Conservation (phyloP, 92 coral and sea anemone species). For the Parazoanthus swiftii region DNA sequence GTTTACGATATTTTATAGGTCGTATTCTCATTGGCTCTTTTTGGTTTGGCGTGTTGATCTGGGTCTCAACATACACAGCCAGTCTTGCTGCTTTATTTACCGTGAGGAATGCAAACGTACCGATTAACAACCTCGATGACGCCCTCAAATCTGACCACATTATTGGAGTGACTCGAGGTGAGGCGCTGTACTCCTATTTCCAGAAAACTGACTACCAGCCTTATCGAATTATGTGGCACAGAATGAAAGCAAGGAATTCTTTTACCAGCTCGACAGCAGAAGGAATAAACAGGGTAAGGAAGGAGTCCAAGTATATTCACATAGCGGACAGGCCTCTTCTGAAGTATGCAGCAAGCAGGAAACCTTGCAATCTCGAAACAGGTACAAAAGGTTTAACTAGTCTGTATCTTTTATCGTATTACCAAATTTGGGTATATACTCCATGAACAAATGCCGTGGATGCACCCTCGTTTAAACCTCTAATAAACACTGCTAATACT, state of each 20-base stretch:
- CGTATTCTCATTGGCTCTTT: conserved; percentile 56
- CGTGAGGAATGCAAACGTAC: conserved; percentile 5
- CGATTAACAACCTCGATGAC: conserved; percentile 49
- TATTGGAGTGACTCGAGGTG: conserved; percentile 33
- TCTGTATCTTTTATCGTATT: no score
- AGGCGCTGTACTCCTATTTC: conserved; percentile 45
- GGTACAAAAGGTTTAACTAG: background rate
- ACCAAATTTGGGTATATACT: no score
- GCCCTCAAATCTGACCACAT: conserved; percentile 23
- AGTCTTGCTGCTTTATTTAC: conserved; percentile 59
- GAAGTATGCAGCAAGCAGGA: conserved; percentile 47
- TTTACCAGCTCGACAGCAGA: conserved; percentile 32
- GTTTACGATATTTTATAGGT: conserved; percentile 6
- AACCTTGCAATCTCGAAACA: conserved; percentile 58
- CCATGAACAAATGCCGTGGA: no score
- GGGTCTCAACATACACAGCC: conserved; percentile 63
- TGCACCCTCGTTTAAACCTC: no score
- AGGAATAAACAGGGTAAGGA: conserved; percentile 49
- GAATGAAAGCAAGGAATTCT: conserved; percentile 39
- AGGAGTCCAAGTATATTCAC: conserved; percentile 36
- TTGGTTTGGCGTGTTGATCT: conserved; percentile 60
- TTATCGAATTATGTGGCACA: conserved; percentile 48
- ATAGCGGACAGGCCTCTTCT: conserved; percentile 59
- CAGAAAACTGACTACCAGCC: conserved; percentile 35
- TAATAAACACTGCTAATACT: no score